Conservation (phyloP, 2,113 vertebrate genomes). For the Phocoena phocoena region DNA sequence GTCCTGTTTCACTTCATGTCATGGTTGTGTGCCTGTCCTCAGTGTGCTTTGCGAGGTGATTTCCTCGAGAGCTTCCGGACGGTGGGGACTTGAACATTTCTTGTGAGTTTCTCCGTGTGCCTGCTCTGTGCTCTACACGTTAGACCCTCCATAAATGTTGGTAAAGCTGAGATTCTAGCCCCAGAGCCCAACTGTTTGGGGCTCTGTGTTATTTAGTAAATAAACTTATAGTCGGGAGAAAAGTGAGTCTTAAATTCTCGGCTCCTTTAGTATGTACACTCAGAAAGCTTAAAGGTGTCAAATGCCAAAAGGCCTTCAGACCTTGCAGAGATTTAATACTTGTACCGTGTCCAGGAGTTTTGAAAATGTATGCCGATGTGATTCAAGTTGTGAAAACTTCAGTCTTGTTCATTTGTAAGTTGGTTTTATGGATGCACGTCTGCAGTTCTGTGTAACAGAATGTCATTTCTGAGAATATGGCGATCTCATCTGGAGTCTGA, state of each 20-base stretch:
- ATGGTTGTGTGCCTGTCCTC: not conserved
- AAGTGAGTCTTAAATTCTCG: not conserved
- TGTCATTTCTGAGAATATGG: not conserved
- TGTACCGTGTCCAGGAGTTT: not conserved
- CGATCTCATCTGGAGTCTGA: not conserved
- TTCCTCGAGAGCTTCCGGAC: not conserved
- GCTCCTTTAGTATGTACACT: not conserved
- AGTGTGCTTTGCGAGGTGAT: not conserved
- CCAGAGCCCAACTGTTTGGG: not conserved
- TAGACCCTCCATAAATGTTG: not conserved
- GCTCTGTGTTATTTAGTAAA: not conserved
- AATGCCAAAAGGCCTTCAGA: not conserved
- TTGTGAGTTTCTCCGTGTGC: not conserved
- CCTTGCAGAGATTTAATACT: not conserved
- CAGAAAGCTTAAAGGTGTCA: not conserved
- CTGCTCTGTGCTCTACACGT: accelerated
- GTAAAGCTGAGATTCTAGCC: not conserved
- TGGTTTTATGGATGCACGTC: not conserved
- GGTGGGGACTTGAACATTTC: too few species aligned
- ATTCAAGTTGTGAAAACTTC: not conserved
- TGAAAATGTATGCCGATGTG: not conserved
- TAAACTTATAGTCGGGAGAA: not conserved
- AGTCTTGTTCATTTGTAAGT: not conserved
- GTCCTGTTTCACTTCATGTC: not conserved
- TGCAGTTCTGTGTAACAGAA: not conserved